These are phyloP conservation scores for Calvadosia cruxmelitensis DNA, from an alignment of 30 jellyfish, hydroid and myxozoan genomes.

Conservation along the genomic window DNA sequence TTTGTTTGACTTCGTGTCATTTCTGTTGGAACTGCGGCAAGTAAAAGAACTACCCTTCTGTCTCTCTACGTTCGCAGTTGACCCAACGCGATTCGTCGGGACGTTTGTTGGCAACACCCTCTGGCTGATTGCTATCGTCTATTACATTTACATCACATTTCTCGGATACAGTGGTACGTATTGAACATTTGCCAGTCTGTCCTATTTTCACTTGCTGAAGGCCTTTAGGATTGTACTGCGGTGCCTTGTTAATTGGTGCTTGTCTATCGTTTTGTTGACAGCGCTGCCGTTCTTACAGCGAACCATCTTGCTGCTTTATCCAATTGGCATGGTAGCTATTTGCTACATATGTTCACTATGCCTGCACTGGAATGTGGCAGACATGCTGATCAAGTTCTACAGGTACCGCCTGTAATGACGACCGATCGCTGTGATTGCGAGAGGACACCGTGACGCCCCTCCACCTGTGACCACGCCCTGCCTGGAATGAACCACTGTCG, in stretches of 20 bases:
- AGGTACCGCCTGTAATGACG: too few species aligned
- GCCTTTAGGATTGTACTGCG: too few species aligned
- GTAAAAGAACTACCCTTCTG: too few species aligned
- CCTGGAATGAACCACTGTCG: too few species aligned
- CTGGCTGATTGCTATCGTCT: constrained; percentile 84
- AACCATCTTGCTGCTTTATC: constrained; percentile 62
- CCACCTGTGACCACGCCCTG: too few species aligned
- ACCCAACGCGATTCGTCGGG: constrained; percentile 53
- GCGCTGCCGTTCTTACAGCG: constrained; percentile 84
- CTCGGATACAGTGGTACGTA: constrained; percentile 94
- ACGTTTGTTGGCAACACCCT: constrained; percentile 75
- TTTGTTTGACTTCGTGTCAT: too few species aligned
- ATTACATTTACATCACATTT: constrained; percentile 82
- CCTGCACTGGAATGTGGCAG: constrained; percentile 61
- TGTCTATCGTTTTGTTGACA: constrained; percentile 5
- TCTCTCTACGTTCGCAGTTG: constrained; percentile 15
- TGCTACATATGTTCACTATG: constrained; percentile 53
- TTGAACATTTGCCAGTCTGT: too few species aligned
- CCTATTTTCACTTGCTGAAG: too few species aligned
- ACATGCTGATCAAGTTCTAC: constrained; percentile 63
- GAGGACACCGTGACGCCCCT: too few species aligned
- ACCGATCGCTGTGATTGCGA: neutral
- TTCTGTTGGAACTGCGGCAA: too few species aligned
- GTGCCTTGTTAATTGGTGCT: neutral
- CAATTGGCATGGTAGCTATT: constrained; percentile 37